Conservation (phyloP, 2,113 vertebrate genomes). For the Tragelaphus scriptus region DNA sequence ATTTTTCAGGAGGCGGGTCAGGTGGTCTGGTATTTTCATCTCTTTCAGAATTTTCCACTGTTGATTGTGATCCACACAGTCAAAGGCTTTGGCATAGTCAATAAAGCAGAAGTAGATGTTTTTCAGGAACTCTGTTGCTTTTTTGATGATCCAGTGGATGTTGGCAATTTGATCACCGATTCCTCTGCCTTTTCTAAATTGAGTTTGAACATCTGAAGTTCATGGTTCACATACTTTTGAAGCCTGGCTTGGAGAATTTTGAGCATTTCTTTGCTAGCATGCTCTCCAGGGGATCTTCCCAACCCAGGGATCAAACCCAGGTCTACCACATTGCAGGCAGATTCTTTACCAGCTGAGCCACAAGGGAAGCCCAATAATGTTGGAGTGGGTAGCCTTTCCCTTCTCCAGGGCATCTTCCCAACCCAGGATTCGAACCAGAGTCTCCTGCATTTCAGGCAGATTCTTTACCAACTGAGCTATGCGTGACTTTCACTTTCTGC, state of each 20-base stretch:
- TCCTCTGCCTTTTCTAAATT: background rate
- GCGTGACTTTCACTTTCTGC: background rate
- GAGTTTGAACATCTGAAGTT: background rate
- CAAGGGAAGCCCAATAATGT: background rate
- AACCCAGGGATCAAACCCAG: background rate
- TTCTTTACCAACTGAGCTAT: background rate
- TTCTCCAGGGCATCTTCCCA: background rate
- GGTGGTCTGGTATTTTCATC: background rate
- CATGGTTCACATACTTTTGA: background rate
- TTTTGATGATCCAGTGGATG: fast-evolving
- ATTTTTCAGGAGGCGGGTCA: background rate
- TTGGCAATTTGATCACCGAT: background rate
- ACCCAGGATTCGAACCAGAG: background rate
- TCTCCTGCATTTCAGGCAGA: background rate
- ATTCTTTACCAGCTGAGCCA: background rate
- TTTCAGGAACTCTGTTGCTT: background rate
- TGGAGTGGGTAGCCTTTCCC: background rate
- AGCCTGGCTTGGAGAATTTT: background rate
- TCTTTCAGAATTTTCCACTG: background rate
- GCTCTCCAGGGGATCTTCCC: background rate
- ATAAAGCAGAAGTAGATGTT: background rate
- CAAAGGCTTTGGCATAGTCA: background rate
- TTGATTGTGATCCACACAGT: background rate
- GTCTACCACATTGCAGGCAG: fast-evolving
- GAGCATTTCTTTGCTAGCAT: background rate